Conservation (phyloP, 2,113 vertebrate genomes). For the Pantherophis guttatus region DNA sequence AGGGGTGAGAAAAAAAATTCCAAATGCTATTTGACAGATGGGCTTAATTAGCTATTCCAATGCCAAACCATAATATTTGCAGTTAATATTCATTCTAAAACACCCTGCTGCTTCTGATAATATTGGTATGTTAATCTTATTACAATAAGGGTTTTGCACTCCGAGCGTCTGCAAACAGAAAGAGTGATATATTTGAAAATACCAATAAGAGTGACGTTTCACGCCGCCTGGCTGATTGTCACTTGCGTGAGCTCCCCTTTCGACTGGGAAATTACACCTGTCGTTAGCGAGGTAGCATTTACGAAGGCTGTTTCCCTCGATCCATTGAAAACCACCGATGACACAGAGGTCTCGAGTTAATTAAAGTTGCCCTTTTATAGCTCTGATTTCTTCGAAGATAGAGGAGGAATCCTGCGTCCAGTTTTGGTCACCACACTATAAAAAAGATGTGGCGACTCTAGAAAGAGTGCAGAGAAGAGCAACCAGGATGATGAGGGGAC, state of each 20-base stretch:
- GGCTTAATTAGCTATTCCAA: constrained; percentile 54
- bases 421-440: too few species aligned
- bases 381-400: constrained; percentile 40
- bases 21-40: constrained; percentile 48
- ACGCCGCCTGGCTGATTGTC: constrained; percentile 10
- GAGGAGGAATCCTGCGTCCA: too few species aligned
- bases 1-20: not conserved
- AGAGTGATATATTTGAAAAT: constrained; percentile 44
- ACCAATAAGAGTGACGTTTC: not conserved
- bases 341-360: constrained; percentile 72
- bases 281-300: constrained; percentile 75
- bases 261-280: constrained; percentile 85
- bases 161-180: constrained; percentile 48
- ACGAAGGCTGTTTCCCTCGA: constrained; percentile 73
- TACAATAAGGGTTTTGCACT: constrained; percentile 32
- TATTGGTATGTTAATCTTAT: constrained; percentile 61
- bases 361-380: constrained; percentile 68
- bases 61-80: constrained; percentile 58
- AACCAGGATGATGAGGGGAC: too few species aligned
- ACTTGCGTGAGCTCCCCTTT: constrained; percentile 57
- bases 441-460: too few species aligned
- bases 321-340: constrained; percentile 69
- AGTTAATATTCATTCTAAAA: constrained; percentile 56
- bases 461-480: too few species aligned
- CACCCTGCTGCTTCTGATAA: constrained; percentile 55